Conservation (phyloP, 2,888 invertebrate species). For the Abrostola triplasia region DNA sequence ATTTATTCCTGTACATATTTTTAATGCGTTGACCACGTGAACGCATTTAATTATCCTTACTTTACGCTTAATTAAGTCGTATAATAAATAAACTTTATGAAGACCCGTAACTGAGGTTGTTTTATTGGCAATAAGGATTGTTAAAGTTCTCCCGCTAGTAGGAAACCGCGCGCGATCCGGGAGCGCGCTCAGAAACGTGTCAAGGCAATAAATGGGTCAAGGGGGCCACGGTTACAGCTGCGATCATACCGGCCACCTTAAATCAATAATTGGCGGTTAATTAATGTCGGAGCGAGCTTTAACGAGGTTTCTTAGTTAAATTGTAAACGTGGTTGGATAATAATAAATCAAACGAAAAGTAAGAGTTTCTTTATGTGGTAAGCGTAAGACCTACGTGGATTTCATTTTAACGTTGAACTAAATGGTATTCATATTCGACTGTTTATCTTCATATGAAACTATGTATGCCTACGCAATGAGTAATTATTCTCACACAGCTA, state of each 20-base stretch:
- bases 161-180: slow-evolving; percentile 28
- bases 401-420: no score
- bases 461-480: no score
- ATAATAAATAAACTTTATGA: slow-evolving; percentile 44
- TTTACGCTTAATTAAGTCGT: slow-evolving; percentile 30
- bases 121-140: slow-evolving; percentile 56
- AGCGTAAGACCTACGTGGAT: no score
- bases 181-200: slow-evolving; percentile 65
- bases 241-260: slow-evolving; percentile 40
- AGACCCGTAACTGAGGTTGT: slow-evolving; percentile 28
- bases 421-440: no score
- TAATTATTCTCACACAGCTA: no score
- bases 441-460: no score
- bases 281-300: slow-evolving; percentile 17
- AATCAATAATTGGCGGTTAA: slow-evolving; percentile 56
- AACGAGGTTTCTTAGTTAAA: slow-evolving; percentile 8
- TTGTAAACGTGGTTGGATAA: background rate
- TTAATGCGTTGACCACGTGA: background rate
- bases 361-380: background rate
- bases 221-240: slow-evolving; percentile 58
- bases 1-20: no score
- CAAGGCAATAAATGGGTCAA: slow-evolving; percentile 74
- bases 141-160: slow-evolving; percentile 44
- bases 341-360: background rate
- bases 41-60: background rate